These are phyloP conservation scores for human DNA, from an alignment of 2,113 vertebrate genomes.

Conservation along the genomic window GRCh38 chr16:50860001-50860500, in stretches of 20 bases:
- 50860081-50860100: not conserved
- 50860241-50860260: accelerated
- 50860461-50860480: not conserved
- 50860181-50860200: no score
- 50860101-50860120: not conserved
- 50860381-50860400: not conserved
- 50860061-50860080: not conserved
- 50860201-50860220: not conserved
- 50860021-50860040: no score
- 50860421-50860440: no score
- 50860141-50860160: not conserved
- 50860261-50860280: not conserved
- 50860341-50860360: not conserved
- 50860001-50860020: not conserved
- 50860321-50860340: not conserved
- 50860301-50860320: not conserved
- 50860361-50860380: not conserved
- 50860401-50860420: not conserved
- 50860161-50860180: not conserved
- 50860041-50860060: not conserved
- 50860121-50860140: not conserved
- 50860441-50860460: not conserved
- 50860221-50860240: not conserved
- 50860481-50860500: not conserved
- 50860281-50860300: not conserved